These are phyloP conservation scores for Trichonephila inaurata DNA, from an alignment of 1,140 invertebrate species.

Conservation along the genomic window DNA sequence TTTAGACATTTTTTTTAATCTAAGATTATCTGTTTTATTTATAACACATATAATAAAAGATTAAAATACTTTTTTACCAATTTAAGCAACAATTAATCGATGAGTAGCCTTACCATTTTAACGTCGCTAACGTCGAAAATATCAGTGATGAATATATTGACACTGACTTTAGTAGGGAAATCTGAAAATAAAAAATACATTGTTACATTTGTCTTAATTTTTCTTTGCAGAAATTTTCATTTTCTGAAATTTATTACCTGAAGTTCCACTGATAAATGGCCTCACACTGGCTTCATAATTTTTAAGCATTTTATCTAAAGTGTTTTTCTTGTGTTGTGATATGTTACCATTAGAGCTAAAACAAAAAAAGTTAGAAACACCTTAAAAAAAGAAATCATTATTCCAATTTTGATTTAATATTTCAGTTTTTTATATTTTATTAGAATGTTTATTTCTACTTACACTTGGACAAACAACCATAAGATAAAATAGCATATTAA, in stretches of 20 bases:
- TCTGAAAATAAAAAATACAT: conserved; percentile 14
- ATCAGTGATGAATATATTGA: conserved; percentile 56
- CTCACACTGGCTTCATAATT: conserved; percentile 45
- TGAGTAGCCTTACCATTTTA: conserved; percentile 47
- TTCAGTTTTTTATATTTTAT: background rate
- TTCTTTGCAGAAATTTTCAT: background rate
- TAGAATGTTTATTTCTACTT: background rate
- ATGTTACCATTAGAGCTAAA: conserved; percentile 32
- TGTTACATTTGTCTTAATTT: background rate
- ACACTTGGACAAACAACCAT: background rate
- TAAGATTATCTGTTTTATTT: too few relatives aligned
- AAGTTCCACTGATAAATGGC: conserved; percentile 47
- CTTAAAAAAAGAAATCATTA: background rate
- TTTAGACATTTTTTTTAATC: too few relatives aligned
- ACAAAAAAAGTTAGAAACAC: background rate
- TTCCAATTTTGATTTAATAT: background rate
- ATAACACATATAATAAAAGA: too few relatives aligned
- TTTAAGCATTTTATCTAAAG: conserved; percentile 55
- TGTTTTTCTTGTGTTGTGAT: conserved; percentile 44
- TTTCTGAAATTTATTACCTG: conserved; percentile 30
- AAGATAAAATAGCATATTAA: background rate
- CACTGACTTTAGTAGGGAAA: conserved; percentile 62
- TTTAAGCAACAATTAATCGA: too few relatives aligned
- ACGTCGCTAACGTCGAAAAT: conserved; percentile 56
- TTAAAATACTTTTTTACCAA: too few relatives aligned